These are phyloP conservation scores for Galerucella nymphaeae DNA, from an alignment of 2,888 invertebrate genomes.

Conservation along the genomic window DNA sequence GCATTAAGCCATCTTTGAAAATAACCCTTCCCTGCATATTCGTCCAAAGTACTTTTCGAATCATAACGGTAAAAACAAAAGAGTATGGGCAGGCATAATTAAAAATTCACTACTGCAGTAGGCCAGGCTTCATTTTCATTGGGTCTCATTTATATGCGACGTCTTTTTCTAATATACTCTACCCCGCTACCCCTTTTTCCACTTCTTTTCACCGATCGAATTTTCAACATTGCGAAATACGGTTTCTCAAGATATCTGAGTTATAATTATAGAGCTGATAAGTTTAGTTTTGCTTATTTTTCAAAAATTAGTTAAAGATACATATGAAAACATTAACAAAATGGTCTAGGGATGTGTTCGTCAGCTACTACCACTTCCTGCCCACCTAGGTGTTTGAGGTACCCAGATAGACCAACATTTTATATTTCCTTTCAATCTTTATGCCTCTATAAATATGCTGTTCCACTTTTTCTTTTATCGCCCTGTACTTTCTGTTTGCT, in stretches of 20 bases:
- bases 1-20: conserved; percentile 56
- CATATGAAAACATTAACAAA: too few species aligned
- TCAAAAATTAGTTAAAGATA: too few species aligned
- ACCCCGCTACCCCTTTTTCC: neutral
- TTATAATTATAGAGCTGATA: neutral
- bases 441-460: too few species aligned
- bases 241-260: neutral
- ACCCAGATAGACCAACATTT: too few species aligned
- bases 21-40: conserved; percentile 48
- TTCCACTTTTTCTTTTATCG: too few species aligned
- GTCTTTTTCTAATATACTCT: conserved; percentile 44
- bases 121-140: conserved; percentile 55
- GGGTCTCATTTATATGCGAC: conserved; percentile 51
- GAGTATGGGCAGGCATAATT: conserved; percentile 65
- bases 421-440: too few species aligned
- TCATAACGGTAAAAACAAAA: conserved; percentile 63
- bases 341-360: too few species aligned
- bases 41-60: conserved; percentile 58
- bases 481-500: too few species aligned
- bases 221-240: conserved; percentile 33
- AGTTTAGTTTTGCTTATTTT: too few species aligned
- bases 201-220: conserved; percentile 17
- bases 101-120: conserved; percentile 61
- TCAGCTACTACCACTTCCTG: too few species aligned
- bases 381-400: too few species aligned